These are phyloP conservation scores for Pitangus sulphuratus DNA, from an alignment of 2,797 vertebrate genomes.

Conservation along the genomic window DNA sequence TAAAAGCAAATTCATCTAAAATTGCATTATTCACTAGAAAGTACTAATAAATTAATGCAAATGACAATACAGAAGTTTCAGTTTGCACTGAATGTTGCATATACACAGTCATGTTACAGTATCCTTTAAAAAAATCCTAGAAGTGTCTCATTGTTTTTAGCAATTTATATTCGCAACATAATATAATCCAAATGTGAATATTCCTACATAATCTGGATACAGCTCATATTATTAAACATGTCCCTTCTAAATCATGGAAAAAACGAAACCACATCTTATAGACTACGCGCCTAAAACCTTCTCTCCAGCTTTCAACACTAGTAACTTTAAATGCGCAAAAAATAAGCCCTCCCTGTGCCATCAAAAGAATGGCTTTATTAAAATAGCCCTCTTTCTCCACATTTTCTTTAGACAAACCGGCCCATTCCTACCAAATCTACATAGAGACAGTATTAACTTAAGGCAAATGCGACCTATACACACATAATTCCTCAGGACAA, in stretches of 20 bases:
- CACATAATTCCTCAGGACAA: background rate
- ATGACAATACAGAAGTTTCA: background rate
- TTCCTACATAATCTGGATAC: background rate
- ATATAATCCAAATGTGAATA: background rate
- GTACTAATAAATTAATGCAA: background rate
- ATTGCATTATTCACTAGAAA: background rate
- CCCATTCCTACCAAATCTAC: background rate
- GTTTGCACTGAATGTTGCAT: background rate
- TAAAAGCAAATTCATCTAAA: background rate
- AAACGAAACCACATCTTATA: rapidly evolving
- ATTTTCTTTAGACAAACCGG: background rate
- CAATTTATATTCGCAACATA: background rate
- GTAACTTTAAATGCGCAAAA: background rate
- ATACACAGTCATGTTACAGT: background rate
- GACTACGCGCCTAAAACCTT: background rate
- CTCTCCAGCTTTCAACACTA: background rate
- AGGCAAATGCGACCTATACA: background rate
- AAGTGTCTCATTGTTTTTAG: background rate
- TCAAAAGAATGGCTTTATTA: background rate
- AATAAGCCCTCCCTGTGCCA: background rate
- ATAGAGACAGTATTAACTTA: background rate
- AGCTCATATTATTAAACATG: background rate
- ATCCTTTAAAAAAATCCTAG: background rate
- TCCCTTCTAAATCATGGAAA: background rate
- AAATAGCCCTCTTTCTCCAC: background rate